Conservation (phyloP, 2,113 vertebrate species). For the Tinamus guttatus region DNA sequence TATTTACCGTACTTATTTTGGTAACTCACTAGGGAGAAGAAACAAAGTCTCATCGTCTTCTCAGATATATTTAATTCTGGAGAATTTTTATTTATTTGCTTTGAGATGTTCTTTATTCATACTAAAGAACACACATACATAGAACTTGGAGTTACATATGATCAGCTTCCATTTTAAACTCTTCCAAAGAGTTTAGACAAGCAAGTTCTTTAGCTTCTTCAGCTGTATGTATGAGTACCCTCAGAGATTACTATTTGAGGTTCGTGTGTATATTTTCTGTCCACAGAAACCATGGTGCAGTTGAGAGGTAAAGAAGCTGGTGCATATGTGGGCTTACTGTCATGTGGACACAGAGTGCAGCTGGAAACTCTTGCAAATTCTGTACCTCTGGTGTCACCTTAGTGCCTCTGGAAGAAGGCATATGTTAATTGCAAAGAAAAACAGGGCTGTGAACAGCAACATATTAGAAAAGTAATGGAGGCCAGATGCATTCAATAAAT, state of each 20-base stretch:
- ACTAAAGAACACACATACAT: not conserved
- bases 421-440: not conserved
- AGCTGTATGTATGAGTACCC: not conserved
- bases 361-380: not conserved
- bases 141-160: not conserved
- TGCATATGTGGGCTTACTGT: rapidly evolving
- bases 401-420: not conserved
- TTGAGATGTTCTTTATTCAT: not conserved
- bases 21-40: not conserved
- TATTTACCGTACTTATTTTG: not conserved
- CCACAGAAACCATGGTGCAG: rapidly evolving
- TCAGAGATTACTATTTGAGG: not conserved
- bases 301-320: not conserved
- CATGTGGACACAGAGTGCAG: not conserved
- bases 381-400: not conserved
- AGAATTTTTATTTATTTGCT: not conserved
- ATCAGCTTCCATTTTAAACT: not conserved
- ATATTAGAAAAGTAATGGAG: not conserved
- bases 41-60: not conserved
- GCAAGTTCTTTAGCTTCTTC: not conserved
- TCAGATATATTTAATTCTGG: not conserved
- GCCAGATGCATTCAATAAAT: not conserved
- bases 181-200: not conserved
- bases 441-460: not conserved
- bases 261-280: not conserved